Base-by-base conservation (phyloP, 2,113 vertebrate species). In the Polypterus senegalus region DNA sequence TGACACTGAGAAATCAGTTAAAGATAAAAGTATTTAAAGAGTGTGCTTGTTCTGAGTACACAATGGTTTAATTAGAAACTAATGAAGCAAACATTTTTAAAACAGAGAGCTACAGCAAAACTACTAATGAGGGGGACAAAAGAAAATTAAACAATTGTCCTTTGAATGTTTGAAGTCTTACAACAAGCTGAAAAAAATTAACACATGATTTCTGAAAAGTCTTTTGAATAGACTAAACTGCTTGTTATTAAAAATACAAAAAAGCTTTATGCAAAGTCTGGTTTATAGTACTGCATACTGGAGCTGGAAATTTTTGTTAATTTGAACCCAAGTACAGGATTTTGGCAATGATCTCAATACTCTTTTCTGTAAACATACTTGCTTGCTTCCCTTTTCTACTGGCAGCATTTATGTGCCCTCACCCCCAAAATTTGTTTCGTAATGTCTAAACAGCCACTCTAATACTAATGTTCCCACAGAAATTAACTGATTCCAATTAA, bases 351-450 rank as follows among this genome's bases (percentile, higher is more conserved):
- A 73, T 70, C 78, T 74, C 71, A 74, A 77, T 73, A 76, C 63
- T 66, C 77, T 71, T 67, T 67, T 74, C 76, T 83, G 81, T 83
- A 85, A 86, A 82, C 79, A 80, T 72, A 80, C 80, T 27, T 27
- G 27, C 27, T 27, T 75, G 73, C 71, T 83, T 87, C 80, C 77
- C 76, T 83, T 83, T 84, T 77, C 69, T 70, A 67, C 74, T 82
- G 82, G 72, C 78, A 86, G 76, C 77, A 82, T 71, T 83, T 76
- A 27, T 27, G 27, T 27, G 27, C 27, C 27, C 27, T 27, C 27
- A 27, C 27, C 78, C 44, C 55, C 72, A 67, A 73, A 63, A 71
- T 27, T 80, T 72, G 70, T 69, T 76, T 70, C 62, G 61, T 74
- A 79, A 72, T 73, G 68, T 66, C 71, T 74, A 57, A 70, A 71